A percentile compares a stretch with the other conserved stretches of the same genome.
Evolutionary conservation across 2,797 vertebrate genomes (phyloP).

Genomic region (Enteromius fasciolatus): DNA sequence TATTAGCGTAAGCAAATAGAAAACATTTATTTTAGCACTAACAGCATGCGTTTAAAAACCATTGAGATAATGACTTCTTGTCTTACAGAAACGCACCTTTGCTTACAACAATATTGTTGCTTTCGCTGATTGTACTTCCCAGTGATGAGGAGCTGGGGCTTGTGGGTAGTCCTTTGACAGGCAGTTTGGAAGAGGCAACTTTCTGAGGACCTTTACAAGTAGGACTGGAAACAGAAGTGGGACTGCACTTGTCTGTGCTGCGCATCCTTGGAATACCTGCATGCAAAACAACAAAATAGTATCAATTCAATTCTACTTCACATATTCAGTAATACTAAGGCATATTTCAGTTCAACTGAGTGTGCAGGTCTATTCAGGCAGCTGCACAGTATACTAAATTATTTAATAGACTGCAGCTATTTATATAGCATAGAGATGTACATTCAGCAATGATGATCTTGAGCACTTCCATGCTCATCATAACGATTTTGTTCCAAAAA

Average conservation of each 20-base stretch:
- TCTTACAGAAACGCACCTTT: constrained; percentile 61
- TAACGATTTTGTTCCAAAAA: neutral
- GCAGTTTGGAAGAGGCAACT: constrained; percentile 75
- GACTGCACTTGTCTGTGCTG: constrained; percentile 55
- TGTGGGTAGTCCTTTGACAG: constrained; percentile 75
- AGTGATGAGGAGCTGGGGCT: constrained; percentile 75
- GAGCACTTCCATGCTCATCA: neutral
- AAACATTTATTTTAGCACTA: neutral
- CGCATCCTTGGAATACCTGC: constrained; percentile 72
- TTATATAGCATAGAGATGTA: neutral
- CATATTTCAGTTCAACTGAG: neutral
- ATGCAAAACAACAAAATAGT: neutral
- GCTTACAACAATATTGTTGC: constrained; percentile 59
- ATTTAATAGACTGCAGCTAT: neutral
- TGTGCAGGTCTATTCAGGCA: neutral
- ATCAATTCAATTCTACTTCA: neutral
- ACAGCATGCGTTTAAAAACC: neutral
- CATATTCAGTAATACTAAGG: neutral
- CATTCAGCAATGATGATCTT: constrained; percentile 5
- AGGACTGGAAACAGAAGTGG: constrained; percentile 39
- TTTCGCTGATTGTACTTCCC: constrained; percentile 75
- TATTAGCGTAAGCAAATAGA: neutral
- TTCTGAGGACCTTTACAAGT: constrained; percentile 59
- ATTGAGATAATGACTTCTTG: constrained; percentile 9
- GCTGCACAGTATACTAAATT: neutral